Conservation (phyloP, 2,113 vertebrate genomes). For the Mesocricetus auratus region DNA sequence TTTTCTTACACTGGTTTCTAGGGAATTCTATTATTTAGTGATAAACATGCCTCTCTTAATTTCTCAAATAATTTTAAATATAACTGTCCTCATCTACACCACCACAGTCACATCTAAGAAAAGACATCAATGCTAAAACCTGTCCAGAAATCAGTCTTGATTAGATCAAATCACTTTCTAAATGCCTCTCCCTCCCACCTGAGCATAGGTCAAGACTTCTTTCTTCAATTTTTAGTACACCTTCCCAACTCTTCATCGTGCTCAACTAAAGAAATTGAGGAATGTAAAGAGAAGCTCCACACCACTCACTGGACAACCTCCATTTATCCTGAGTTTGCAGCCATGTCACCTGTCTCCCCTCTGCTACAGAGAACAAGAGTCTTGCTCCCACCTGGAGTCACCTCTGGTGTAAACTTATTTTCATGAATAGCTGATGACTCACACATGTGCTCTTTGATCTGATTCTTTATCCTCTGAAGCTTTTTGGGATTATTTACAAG, state of each 20-base stretch:
- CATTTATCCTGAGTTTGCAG: background rate
- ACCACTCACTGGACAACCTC: fast-evolving
- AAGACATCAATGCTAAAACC: too few species aligned
- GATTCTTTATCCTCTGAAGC: background rate
- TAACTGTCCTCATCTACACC: background rate
- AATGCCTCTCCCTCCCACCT: background rate
- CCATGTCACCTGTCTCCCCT: fast-evolving
- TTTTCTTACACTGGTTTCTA: too few species aligned
- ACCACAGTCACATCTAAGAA: background rate
- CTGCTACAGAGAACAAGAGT: too few species aligned
- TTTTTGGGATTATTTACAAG: background rate
- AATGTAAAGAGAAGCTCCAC: background rate
- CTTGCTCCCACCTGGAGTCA: fast-evolving
- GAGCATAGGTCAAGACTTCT: background rate
- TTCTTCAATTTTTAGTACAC: background rate
- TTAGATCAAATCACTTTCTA: too few species aligned
- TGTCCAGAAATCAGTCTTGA: background rate
- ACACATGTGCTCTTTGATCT: too few species aligned
- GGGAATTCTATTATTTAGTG: too few species aligned
- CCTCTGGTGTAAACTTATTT: background rate
- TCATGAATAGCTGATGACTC: fast-evolving
- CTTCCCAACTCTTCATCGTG: background rate
- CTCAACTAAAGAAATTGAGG: background rate
- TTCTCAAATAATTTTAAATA: background rate
- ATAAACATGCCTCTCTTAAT: background rate